Conservation (phyloP, 2,888 invertebrate genomes). For the Notodonta ziczac region DNA sequence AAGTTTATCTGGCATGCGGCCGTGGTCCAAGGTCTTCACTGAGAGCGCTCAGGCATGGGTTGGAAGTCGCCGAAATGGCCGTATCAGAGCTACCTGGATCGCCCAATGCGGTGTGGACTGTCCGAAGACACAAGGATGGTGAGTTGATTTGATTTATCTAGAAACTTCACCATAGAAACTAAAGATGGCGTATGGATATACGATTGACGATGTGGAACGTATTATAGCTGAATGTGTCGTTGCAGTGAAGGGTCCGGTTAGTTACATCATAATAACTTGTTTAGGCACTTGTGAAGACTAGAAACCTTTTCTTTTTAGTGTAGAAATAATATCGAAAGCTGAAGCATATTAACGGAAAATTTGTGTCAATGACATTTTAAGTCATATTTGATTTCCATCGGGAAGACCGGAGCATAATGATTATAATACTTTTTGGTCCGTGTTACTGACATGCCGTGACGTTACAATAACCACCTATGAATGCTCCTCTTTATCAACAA, state of each 20-base stretch:
- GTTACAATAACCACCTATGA: constrained; percentile 80
- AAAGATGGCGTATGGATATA: too few species aligned
- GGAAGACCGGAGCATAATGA: constrained; percentile 69
- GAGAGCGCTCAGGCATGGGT: constrained; percentile 96
- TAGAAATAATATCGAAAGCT: neutral
- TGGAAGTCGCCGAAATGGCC: constrained; percentile 99
- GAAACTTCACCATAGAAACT: neutral
- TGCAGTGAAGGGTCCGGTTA: too few species aligned
- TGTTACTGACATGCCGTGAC: constrained; percentile 82
- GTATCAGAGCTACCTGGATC: constrained; percentile 99
- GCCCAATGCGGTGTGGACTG: constrained; percentile 99
- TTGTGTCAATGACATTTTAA: neutral
- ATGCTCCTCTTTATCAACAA: constrained; percentile 80
- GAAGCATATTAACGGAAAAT: neutral
- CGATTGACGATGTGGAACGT: too few species aligned
- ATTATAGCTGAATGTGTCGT: too few species aligned
- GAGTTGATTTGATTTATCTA: constrained; percentile 63
- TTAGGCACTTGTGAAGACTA: too few species aligned
- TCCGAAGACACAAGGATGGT: constrained; percentile 98
- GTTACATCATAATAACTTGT: too few species aligned
- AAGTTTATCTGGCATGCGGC: constrained; percentile 98
- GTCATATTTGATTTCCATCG: neutral
- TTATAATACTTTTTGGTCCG: constrained; percentile 78
- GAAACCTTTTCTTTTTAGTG: neutral
- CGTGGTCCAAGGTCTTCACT: constrained; percentile 97